Percentiles rank a stretch among this genome's conserved stretches.
phyloP scores from a whole-genome alignment of 1,140 invertebrate genomes.

The Caenorhabditis inopinata region DNA sequence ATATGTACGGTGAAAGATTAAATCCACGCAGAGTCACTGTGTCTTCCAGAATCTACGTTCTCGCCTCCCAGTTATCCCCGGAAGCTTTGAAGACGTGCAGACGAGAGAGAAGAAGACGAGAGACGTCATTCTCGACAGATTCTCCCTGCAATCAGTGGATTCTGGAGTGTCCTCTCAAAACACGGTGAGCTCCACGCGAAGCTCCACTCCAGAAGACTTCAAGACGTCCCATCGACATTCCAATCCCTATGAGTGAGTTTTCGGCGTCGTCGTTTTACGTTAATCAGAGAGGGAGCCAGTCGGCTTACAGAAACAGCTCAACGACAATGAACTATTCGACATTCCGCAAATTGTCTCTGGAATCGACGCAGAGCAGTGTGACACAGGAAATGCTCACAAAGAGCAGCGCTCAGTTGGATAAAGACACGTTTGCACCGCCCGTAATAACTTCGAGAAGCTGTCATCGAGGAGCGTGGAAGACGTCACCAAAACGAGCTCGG shows the following conservation, averaged over 20 bases:
- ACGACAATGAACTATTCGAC: conserved; percentile 24
- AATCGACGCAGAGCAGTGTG: neutral
- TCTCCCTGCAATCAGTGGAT: conserved; percentile 12
- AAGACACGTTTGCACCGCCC: neutral
- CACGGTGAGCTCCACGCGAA: neutral
- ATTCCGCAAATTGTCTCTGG: neutral
- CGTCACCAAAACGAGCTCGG: neutral
- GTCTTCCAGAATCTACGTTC: conserved; percentile 1
- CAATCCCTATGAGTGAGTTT: neutral
- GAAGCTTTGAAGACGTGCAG: conserved; percentile 5
- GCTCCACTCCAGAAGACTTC: conserved; percentile 9
- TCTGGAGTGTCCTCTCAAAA: conserved; percentile 6
- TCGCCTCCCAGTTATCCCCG: conserved; percentile 4
- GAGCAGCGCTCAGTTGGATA: neutral
- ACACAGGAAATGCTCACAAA: neutral
- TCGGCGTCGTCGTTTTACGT: no score
- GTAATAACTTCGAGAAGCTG: neutral
- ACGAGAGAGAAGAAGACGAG: conserved; percentile 12
- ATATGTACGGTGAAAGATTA: no score
- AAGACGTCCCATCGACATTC: conserved; percentile 1
- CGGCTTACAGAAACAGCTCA: neutral
- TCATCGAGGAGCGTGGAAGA: neutral
- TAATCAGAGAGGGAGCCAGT: neutral
- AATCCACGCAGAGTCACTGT: no score
- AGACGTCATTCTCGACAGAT: neutral